These are phyloP conservation scores for Chrysina gloriosa DNA, from an alignment of 2,888 invertebrate genomes.

Conservation along the genomic window DNA sequence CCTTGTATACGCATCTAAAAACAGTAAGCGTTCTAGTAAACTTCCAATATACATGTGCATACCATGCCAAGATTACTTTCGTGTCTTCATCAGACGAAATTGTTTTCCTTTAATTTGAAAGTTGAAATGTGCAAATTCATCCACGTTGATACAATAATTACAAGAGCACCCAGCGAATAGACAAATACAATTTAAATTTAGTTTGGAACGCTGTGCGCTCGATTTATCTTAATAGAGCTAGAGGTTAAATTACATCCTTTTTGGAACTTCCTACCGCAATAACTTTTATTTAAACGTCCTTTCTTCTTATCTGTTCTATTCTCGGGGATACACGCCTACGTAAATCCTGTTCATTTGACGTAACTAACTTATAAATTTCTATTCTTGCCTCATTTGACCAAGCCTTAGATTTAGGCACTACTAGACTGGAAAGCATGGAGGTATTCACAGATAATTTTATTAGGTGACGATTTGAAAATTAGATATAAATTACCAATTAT, in stretches of 20 bases:
- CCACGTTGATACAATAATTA: not conserved
- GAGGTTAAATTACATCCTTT: constrained; percentile 2
- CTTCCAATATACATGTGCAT: too few species aligned
- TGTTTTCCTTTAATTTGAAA: too few species aligned
- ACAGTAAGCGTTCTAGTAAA: too few species aligned
- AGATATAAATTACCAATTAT: too few species aligned
- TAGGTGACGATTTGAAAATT: too few species aligned
- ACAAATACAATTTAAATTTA: not conserved
- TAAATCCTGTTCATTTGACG: not conserved
- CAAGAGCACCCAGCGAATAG: not conserved
- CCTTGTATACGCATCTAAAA: too few species aligned
- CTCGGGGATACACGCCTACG: not conserved
- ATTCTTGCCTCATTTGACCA: not conserved
- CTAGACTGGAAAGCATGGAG: not conserved
- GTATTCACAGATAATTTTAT: not conserved
- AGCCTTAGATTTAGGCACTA: not conserved
- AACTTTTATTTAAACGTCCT: constrained; percentile 2
- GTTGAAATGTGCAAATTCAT: too few species aligned
- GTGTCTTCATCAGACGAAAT: too few species aligned
- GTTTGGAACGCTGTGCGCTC: not conserved
- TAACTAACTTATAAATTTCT: not conserved
- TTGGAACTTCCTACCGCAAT: not conserved
- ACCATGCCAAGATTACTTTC: too few species aligned
- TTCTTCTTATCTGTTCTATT: not conserved
- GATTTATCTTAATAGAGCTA: constrained; percentile 11